These are phyloP conservation scores for Amyelois transitella DNA, from an alignment of 1,140 invertebrate species.

Conservation along the genomic window DNA sequence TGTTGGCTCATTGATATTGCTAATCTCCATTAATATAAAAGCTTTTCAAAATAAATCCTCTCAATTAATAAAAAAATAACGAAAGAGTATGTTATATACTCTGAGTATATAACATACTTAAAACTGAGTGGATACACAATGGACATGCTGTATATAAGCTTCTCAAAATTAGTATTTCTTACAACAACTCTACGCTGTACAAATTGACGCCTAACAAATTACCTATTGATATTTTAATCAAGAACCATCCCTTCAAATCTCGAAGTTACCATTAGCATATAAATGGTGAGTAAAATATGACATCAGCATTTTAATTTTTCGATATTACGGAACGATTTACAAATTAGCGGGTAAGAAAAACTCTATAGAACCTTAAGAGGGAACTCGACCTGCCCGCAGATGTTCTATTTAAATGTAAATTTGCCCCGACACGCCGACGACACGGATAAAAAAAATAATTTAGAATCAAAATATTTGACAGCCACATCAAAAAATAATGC, in stretches of 20 bases:
- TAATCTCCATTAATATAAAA: too few relatives aligned
- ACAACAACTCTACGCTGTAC: conserved; percentile 10
- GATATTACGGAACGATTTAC: conserved; percentile 72
- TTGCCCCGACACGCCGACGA: conserved; percentile 57
- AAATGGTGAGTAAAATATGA: conserved; percentile 70
- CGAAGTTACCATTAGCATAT: conserved; percentile 61
- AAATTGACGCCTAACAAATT: conserved; percentile 45
- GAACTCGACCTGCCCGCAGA: conserved; percentile 62
- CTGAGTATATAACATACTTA: too few relatives aligned
- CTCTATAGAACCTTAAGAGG: conserved; percentile 58
- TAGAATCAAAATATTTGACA: conserved; percentile 63
- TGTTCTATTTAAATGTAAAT: conserved; percentile 75
- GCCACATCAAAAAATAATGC: conserved; percentile 40
- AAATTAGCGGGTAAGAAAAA: conserved; percentile 73
- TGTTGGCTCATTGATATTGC: too few relatives aligned
- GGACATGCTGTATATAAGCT: too few relatives aligned
- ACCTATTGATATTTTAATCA: conserved; percentile 70
- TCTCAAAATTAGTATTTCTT: conserved; percentile 1
- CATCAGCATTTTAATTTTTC: conserved; percentile 73
- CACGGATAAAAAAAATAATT: conserved; percentile 67
- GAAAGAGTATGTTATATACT: too few relatives aligned
- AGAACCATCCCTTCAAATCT: conserved; percentile 30
- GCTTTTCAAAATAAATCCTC: too few relatives aligned
- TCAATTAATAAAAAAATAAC: too few relatives aligned
- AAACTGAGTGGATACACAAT: too few relatives aligned